Percentiles rank a stretch among this genome's conserved stretches.
Conservation (phyloP, 2,113 vertebrate species). For the Arizona elegans region DNA sequence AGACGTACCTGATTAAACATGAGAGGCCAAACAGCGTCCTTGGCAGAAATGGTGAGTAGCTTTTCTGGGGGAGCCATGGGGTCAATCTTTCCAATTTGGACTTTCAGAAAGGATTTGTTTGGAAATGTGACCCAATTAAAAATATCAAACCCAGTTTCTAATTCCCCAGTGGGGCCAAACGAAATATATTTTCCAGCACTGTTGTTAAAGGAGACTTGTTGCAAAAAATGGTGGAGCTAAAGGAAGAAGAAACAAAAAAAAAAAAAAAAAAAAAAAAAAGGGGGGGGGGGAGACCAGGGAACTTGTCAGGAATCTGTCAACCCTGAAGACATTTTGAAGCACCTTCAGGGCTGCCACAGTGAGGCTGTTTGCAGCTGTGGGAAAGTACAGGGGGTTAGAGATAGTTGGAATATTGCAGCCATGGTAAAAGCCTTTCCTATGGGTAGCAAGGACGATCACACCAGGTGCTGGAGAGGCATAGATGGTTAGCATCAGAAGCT, state of each 20-base stretch:
- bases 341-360: too few species aligned
- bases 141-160: background rate
- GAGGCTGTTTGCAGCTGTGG: too few species aligned
- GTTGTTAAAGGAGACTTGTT: background rate
- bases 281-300: too few species aligned
- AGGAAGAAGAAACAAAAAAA: background rate
- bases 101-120: background rate
- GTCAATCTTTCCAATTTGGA: background rate
- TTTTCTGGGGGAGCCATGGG: background rate
- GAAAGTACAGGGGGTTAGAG: too few species aligned
- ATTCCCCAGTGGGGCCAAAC: too few species aligned
- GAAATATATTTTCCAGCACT: background rate
- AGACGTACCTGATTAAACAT: background rate
- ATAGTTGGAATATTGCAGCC: too few species aligned
- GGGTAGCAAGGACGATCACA: too few species aligned
- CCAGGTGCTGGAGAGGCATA: too few species aligned
- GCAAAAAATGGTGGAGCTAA: background rate
- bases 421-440: too few species aligned
- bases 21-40: background rate
- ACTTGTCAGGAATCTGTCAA: too few species aligned
- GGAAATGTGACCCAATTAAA: background rate
- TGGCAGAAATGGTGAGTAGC: background rate
- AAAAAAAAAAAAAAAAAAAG: fast-evolving
- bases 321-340: too few species aligned
- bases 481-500: too few species aligned